These are phyloP conservation scores for Avahi laniger DNA, from an alignment of 2,797 vertebrate genomes.

Conservation along the genomic window DNA sequence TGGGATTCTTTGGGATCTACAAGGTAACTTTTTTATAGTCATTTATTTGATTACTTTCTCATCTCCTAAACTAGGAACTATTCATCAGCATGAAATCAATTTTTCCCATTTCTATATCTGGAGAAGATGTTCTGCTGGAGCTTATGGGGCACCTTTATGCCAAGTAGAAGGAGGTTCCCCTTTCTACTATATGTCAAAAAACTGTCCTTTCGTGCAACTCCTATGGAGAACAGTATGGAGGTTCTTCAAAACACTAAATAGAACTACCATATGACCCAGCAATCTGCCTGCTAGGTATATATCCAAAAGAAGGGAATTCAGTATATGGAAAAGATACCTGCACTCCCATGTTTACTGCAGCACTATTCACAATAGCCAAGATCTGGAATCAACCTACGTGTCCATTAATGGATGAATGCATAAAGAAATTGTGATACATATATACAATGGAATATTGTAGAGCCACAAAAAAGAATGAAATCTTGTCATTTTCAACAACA, in stretches of 20 bases:
- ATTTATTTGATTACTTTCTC: not conserved
- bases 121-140: not conserved
- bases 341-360: not conserved
- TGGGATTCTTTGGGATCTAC: slow-evolving; percentile 93
- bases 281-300: not conserved
- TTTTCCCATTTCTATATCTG: not conserved
- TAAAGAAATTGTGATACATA: not conserved
- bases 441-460: not conserved
- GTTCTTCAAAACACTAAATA: not conserved
- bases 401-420: not conserved
- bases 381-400: not conserved
- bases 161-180: not conserved
- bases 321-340: not conserved
- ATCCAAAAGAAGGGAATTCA: not conserved
- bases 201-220: not conserved
- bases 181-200: not conserved
- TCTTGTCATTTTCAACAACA: not conserved
- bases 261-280: not conserved
- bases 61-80: not conserved
- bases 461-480: not conserved
- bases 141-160: not conserved
- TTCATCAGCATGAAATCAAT: not conserved
- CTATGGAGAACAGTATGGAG: not conserved
- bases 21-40: slow-evolving; percentile 85
- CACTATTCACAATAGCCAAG: not conserved